A percentile compares a stretch with the other conserved stretches of the same genome.
phyloP scores from a whole-genome alignment of 1,140 invertebrate species.

The Neodiprion fabricii region DNA sequence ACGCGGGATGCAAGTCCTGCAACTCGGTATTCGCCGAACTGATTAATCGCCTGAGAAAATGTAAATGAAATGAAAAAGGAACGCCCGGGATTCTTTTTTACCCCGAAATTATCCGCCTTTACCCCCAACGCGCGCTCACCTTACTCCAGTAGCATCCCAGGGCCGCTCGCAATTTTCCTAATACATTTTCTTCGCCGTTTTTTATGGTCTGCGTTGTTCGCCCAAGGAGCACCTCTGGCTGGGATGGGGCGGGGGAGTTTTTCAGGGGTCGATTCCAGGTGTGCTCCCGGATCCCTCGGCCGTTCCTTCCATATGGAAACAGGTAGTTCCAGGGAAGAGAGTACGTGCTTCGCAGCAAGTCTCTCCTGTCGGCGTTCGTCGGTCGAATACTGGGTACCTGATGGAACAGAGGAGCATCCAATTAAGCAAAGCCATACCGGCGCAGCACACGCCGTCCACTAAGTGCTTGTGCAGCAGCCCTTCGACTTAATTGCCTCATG shows the following conservation, averaged over 20 bases:
- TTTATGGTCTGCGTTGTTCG: slow-evolving; percentile 1
- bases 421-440: too few relatives aligned
- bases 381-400: slow-evolving; percentile 20
- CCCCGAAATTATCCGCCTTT: too few relatives aligned
- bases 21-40: neutral
- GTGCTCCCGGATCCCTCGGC: slow-evolving; percentile 35
- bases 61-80: neutral
- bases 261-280: slow-evolving; percentile 30
- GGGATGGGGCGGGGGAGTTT: too few relatives aligned
- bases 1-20: neutral
- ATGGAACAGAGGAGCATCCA: neutral
- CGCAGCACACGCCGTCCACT: too few relatives aligned
- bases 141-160: slow-evolving; percentile 38
- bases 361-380: slow-evolving; percentile 28
- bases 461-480: too few relatives aligned
- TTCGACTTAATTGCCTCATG: too few relatives aligned
- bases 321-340: slow-evolving; percentile 45
- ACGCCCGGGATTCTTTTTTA: too few relatives aligned
- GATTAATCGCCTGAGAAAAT: neutral
- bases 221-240: neutral
- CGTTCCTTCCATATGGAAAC: slow-evolving; percentile 47
- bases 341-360: slow-evolving; percentile 43
- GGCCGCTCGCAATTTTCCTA: slow-evolving; percentile 39
- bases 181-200: slow-evolving; percentile 9
- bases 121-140: neutral